Conservation (phyloP, 2,888 invertebrate genomes). For the Aphelenchoides bicaudatus region DNA sequence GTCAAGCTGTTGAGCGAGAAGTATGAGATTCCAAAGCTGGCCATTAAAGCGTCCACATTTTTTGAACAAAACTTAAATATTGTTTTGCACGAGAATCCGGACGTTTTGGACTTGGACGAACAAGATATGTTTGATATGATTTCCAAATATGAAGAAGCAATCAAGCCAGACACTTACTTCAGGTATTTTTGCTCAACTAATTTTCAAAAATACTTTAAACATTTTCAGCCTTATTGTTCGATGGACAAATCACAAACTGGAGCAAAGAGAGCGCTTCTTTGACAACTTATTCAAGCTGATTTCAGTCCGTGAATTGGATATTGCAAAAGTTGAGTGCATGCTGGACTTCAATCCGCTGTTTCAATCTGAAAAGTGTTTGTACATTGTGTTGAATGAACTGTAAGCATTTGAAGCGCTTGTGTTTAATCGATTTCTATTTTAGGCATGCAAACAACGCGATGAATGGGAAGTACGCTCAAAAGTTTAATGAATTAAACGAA, state of each 20-base stretch:
- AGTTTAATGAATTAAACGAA: slow-evolving; percentile 70
- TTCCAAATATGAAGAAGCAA: slow-evolving; percentile 31
- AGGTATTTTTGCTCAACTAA: slow-evolving; percentile 48
- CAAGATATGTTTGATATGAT: slow-evolving; percentile 1
- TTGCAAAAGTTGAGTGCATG: slow-evolving; percentile 63
- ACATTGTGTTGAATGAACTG: slow-evolving; percentile 65
- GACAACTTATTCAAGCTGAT: slow-evolving; percentile 63
- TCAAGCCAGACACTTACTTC: slow-evolving; percentile 66
- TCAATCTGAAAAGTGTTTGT: slow-evolving; percentile 67
- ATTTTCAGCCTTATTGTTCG: slow-evolving; percentile 63
- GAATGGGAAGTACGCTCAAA: slow-evolving; percentile 94
- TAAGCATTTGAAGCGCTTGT: too few relatives aligned
- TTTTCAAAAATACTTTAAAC: neutral
- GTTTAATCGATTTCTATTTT: too few relatives aligned
- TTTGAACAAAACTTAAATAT: slow-evolving; percentile 55
- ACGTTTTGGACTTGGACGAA: slow-evolving; percentile 63
- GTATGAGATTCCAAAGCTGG: slow-evolving; percentile 67
- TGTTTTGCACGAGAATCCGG: slow-evolving; percentile 66
- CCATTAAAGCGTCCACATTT: slow-evolving; percentile 63
- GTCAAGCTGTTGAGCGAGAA: slow-evolving; percentile 68
- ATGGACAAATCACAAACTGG: slow-evolving; percentile 66
- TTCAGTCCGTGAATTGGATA: slow-evolving; percentile 26
- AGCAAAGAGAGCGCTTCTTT: slow-evolving; percentile 66
- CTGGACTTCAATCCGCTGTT: slow-evolving; percentile 67
- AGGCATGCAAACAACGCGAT: slow-evolving; percentile 86